Evolutionary conservation across 2,888 invertebrate genomes (phyloP).

Genomic region (Cryptophagus acutangulus): DNA sequence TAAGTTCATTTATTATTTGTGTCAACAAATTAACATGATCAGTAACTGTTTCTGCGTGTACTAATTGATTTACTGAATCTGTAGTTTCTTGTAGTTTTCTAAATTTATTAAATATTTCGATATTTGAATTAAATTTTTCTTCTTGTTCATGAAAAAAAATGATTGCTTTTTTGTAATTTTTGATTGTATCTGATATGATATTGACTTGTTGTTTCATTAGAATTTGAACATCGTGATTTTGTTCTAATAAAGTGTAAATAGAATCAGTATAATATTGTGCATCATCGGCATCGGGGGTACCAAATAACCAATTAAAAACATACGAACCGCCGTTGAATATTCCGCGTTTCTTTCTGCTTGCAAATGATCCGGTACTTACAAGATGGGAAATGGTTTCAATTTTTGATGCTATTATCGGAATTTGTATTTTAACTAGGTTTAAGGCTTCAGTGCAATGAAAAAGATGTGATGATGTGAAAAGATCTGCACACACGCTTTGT

Average conservation of each 20-base stretch:
- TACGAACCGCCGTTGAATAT: not conserved
- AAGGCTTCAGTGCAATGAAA: too few relatives aligned
- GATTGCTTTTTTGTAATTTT: conserved; percentile 20
- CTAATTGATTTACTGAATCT: not conserved
- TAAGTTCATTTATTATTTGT: not conserved
- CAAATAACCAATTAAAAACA: conserved; percentile 1
- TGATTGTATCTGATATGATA: conserved; percentile 20
- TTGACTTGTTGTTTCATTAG: conserved; percentile 21
- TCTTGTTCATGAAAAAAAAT: conserved; percentile 13
- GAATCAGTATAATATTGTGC: conserved; percentile 12
- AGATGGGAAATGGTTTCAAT: too few relatives aligned
- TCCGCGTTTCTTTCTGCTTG: not conserved
- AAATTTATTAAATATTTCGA: conserved; percentile 3
- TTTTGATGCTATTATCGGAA: too few relatives aligned
- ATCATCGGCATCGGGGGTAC: conserved; percentile 1
- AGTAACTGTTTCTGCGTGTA: not conserved
- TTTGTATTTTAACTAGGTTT: too few relatives aligned
- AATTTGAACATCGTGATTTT: conserved; percentile 16
- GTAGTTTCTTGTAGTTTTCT: not conserved
- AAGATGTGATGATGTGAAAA: too few relatives aligned
- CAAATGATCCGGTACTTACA: too few relatives aligned
- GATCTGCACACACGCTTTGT: too few relatives aligned
- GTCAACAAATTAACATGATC: conserved; percentile 1
- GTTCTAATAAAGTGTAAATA: conserved; percentile 13
- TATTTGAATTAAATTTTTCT: conserved; percentile 6